A percentile compares a stretch with the other conserved stretches of the same genome.
phyloP scores from a whole-genome alignment of 2,113 vertebrate species.

The Poeciliopsis occidentalis region DNA sequence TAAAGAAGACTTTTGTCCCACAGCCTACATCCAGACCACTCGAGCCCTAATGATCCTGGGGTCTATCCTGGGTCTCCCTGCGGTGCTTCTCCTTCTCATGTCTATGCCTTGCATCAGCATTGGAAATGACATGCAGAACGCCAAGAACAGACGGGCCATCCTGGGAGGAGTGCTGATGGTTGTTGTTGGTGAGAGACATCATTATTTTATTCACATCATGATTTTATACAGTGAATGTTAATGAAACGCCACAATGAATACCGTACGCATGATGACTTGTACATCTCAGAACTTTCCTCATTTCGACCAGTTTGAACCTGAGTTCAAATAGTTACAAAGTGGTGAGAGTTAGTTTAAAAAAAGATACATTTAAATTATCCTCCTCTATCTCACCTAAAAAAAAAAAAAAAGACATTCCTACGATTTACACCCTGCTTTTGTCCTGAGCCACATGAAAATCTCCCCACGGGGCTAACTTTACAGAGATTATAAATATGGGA shows the following conservation, averaged over 20 bases:
- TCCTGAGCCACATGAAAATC: constrained; percentile 50
- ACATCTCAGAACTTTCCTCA: background rate
- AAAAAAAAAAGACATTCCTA: constrained; percentile 53
- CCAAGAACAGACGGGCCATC: constrained; percentile 89
- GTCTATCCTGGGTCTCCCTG: constrained; percentile 91
- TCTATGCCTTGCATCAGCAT: constrained; percentile 93
- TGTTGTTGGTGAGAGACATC: constrained; percentile 85
- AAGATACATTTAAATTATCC: background rate
- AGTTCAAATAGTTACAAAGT: constrained; percentile 25
- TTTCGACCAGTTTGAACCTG: constrained; percentile 10
- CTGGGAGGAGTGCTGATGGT: constrained; percentile 90
- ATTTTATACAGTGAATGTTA: background rate
- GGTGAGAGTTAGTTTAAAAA: constrained; percentile 1
- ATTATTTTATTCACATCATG: background rate
- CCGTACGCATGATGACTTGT: too few species aligned
- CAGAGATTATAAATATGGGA: constrained; percentile 23
- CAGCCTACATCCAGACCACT: constrained; percentile 93
- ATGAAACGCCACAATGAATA: background rate
- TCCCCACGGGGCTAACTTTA: constrained; percentile 12
- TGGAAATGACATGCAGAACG: constrained; percentile 86
- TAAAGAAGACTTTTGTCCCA: background rate
- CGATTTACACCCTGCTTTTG: constrained; percentile 62
- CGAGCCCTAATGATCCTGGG: constrained; percentile 93
- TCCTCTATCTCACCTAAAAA: constrained; percentile 28
- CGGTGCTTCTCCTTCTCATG: constrained; percentile 86